phyloP scores from a whole-genome alignment of 2,888 invertebrate species.

The Acrocera orbiculus region DNA sequence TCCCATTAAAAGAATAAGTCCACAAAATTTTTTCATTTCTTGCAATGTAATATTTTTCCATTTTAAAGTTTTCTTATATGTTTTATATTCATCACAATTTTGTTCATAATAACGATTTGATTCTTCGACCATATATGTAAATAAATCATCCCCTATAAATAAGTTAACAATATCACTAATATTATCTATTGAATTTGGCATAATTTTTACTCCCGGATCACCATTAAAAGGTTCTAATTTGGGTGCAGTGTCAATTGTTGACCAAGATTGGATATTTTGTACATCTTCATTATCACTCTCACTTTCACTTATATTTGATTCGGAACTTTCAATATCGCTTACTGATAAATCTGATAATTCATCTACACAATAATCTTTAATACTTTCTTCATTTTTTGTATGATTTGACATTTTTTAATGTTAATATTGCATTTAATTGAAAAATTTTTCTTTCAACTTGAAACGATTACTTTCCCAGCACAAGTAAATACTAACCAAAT shows the following conservation, averaged over 20 bases:
- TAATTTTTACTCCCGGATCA: neutral
- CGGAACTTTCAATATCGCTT: too few species aligned
- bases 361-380: too few species aligned
- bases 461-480: too few species aligned
- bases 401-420: too few species aligned
- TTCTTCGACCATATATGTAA: neutral
- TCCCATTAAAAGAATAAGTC: constrained; percentile 1
- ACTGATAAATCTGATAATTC: too few species aligned
- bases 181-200: constrained; percentile 1
- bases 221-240: neutral
- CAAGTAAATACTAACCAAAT: too few species aligned
- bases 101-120: neutral
- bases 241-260: neutral
- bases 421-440: too few species aligned
- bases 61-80: neutral
- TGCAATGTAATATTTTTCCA: neutral
- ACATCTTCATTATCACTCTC: neutral
- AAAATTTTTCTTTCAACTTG: too few species aligned
- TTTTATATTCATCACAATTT: constrained; percentile 1
- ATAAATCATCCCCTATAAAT: constrained; percentile 2
- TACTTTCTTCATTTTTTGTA: too few species aligned
- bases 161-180: neutral
- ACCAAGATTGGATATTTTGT: neutral
- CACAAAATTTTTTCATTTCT: neutral
- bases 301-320: too few species aligned